Evolutionary conservation across 2,797 vertebrate species (phyloP), one percentile per base, ranked within the genome.

Genomic region (Heliangelus exortis): DNA sequence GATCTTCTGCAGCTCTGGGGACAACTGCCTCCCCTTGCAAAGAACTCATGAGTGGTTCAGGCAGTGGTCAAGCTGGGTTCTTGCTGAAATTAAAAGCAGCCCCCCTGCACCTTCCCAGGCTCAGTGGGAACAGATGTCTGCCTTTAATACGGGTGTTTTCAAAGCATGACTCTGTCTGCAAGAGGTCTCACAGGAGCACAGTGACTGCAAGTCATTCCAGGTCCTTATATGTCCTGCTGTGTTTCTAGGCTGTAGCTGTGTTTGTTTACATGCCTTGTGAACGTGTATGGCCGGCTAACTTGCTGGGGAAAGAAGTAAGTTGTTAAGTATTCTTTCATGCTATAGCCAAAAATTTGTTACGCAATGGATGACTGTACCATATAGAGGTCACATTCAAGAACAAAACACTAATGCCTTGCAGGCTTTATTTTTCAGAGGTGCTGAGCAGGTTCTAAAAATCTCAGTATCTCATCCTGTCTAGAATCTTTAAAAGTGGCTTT

Each of bases 361-460:
- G 3, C 73, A 95, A 84, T 3, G 21, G 58, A 43, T 66, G 75
- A 66, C 67, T 77, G 68, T 29, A 79, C 26, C 1, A 1, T 79
- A 79, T 23, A 81, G 81, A 95, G 50, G 67, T 84, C 82, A 84
- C 67, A 39, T 59, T 54, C 41, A 61, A 79, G 67, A 93, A 79
- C 53, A 94, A 81, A 93, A 86, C 29, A 57, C 7, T 43, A 45
- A 74, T n/a, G 80, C 26, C 39, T 77, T 47, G 36, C 39, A 84
- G 57, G 50, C 77, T 93, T 89, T 82, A 50, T 84, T 89, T 89
- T 82, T 80, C 61, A 65, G 67, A 76, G 33, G n/a, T 67, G 28
- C 71, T 34, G 28, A 87, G 66, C 13, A 67, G 19, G 41, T 78
- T 50, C 48, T 73, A 84, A 96, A 89, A 51, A 15, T 45, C 31